Base-by-base conservation (phyloP, 2,888 invertebrate genomes). In the Euplagia quadripunctaria region DNA sequence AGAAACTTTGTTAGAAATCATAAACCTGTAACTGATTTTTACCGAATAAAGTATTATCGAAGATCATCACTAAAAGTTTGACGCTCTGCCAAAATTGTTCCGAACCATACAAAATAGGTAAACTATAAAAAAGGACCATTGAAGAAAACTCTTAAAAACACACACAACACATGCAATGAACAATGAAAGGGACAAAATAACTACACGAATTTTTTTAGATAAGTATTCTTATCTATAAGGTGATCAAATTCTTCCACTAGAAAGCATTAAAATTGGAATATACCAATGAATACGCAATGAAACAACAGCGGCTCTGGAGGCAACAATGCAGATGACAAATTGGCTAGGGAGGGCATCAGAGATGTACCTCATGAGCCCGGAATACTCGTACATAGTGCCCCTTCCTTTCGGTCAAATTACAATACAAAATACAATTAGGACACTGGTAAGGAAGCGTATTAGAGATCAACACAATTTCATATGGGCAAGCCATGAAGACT, bases 61-160 rank as follows among this genome's bases (percentile, higher is more conserved):
- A 69, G 46, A 78, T 69, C 69, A 82, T 74, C 64, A 73, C 71
- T 74, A 76, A 79, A 64, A 75, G 41, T 78, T 84, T 73, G 49
- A 43, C 65, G 41, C 75, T 80, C 41, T 68, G 65, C 75, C 51
- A 55, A 77, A 73, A 84, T 82, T 72, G 77, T 77, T 63, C 58
- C 14, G 58, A 73, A 67, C 76, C 70, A 82, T 74, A 73, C 77
- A 61, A 80, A 82, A 82, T 80, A 75, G 74, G 79, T 78, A 73
- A 64, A 71, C 79, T 73, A 81, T 77, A 78, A 76, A 82, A 82
- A 80, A 78, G 74, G 77, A 72, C 80, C 77, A 79, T 82, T 76
- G 80, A 70, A 76, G 67, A 70, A 67, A 81, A 76, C 65, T 84
- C 76, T 66, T 82, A 84, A 84, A 83, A 82, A 78, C 66, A 78